phyloP scores from a whole-genome alignment of 2,113 vertebrate genomes.

The Redunca redunca region DNA sequence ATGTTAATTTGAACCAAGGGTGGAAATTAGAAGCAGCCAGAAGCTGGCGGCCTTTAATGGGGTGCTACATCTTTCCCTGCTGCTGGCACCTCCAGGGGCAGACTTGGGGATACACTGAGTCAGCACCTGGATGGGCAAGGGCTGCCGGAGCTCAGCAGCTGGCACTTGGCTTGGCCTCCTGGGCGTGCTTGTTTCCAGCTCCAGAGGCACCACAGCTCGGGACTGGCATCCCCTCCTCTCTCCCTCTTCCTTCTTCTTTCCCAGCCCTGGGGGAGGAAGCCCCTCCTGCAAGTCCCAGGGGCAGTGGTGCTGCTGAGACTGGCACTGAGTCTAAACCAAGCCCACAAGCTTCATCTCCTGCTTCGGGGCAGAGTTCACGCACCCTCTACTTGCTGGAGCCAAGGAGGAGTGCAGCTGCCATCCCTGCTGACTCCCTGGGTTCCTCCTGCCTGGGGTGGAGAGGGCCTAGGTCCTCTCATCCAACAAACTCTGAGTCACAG shows the following conservation, averaged over 20 bases:
- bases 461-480: background rate
- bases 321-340: background rate
- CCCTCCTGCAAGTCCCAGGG: background rate
- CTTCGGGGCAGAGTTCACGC: fast-evolving
- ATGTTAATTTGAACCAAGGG: background rate
- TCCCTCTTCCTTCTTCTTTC: background rate
- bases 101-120: background rate
- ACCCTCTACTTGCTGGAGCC: background rate
- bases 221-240: background rate
- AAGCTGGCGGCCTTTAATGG: slow-evolving; percentile 10
- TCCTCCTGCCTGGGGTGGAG: background rate
- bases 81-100: slow-evolving; percentile 5
- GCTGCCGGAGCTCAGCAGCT: background rate
- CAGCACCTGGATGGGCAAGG: slow-evolving; percentile 20
- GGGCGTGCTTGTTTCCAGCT: background rate
- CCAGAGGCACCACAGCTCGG: background rate
- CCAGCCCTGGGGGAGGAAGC: background rate
- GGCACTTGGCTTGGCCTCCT: background rate
- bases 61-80: background rate
- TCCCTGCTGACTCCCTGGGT: background rate
- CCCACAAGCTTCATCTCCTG: too few relatives aligned
- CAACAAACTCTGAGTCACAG: background rate
- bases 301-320: fast-evolving
- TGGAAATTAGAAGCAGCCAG: background rate
- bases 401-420: background rate